Evolutionary conservation across 2,113 vertebrate species (phyloP).

Genomic region (Nerophis ophidion): DNA sequence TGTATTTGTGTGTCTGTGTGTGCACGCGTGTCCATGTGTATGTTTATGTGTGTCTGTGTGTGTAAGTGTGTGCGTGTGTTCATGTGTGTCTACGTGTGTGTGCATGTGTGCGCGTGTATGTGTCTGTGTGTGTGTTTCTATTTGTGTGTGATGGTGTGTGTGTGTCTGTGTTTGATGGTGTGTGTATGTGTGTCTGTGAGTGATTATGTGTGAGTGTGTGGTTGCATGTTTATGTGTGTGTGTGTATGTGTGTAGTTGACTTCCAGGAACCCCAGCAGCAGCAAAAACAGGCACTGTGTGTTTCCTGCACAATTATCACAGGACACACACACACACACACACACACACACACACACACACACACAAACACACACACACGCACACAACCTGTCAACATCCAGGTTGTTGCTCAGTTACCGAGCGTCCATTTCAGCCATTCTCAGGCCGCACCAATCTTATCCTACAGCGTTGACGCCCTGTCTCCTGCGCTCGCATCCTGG

Average conservation of each 20-base stretch:
- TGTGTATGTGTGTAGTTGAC: conserved; percentile 50
- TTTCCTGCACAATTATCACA: conserved; percentile 82
- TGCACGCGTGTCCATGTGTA: too few relatives aligned
- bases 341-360: conserved; percentile 51
- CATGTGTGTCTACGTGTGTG: too few relatives aligned
- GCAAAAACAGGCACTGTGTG: conserved; percentile 77
- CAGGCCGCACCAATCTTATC: background rate
- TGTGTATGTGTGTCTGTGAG: conserved; percentile 13
- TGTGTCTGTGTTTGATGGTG: too few relatives aligned
- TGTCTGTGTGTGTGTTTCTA: too few relatives aligned
- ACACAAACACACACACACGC: conserved; percentile 49
- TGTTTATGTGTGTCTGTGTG: too few relatives aligned
- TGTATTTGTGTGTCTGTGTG: too few relatives aligned
- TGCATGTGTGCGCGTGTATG: too few relatives aligned
- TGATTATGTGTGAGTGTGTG: conserved; percentile 50
- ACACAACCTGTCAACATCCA: background rate
- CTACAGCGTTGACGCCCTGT: too few relatives aligned
- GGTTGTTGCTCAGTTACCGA: background rate
- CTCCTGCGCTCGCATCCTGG: too few relatives aligned
- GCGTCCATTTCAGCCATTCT: background rate
- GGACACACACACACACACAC: conserved; percentile 58
- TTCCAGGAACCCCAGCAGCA: conserved; percentile 83
- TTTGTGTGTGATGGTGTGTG: too few relatives aligned
- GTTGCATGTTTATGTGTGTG: conserved; percentile 33
- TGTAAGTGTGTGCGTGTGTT: too few relatives aligned